phyloP scores from a whole-genome alignment of 2,888 invertebrate species.

The Aricia artaxerxes region DNA sequence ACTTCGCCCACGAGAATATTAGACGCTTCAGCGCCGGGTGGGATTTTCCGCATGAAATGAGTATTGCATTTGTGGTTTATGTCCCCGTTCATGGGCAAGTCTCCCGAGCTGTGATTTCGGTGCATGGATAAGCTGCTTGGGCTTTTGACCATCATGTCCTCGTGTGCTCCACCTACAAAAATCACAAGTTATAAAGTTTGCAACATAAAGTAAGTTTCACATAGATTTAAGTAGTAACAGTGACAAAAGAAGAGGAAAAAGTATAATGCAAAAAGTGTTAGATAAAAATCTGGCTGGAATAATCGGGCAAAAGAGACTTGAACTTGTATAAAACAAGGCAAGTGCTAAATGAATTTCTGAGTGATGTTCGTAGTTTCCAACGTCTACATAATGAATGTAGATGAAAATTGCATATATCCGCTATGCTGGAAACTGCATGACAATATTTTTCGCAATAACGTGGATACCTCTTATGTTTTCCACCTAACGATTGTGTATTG shows the following conservation, averaged over 20 bases:
- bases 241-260: constrained; percentile 30
- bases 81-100: constrained; percentile 82
- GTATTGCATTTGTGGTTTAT: constrained; percentile 89
- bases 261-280: constrained; percentile 24
- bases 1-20: constrained; percentile 99
- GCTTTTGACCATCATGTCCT: constrained; percentile 86
- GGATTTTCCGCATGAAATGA: constrained; percentile 97
- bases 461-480: not conserved
- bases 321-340: not conserved
- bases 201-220: not conserved
- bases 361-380: not conserved
- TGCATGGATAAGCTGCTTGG: constrained; percentile 90
- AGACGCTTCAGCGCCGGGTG: constrained; percentile 97
- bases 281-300: not conserved
- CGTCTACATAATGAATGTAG: not conserved
- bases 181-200: constrained; percentile 1
- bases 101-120: constrained; percentile 87
- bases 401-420: not conserved
- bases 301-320: not conserved
- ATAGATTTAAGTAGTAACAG: not conserved
- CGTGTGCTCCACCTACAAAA: constrained; percentile 64
- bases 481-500: not conserved
- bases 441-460: not conserved
- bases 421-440: not conserved
- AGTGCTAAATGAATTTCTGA: constrained; percentile 16